Conservation (phyloP, 53 echinoderm and acorn worm species). For the Arbacia lixula region DNA sequence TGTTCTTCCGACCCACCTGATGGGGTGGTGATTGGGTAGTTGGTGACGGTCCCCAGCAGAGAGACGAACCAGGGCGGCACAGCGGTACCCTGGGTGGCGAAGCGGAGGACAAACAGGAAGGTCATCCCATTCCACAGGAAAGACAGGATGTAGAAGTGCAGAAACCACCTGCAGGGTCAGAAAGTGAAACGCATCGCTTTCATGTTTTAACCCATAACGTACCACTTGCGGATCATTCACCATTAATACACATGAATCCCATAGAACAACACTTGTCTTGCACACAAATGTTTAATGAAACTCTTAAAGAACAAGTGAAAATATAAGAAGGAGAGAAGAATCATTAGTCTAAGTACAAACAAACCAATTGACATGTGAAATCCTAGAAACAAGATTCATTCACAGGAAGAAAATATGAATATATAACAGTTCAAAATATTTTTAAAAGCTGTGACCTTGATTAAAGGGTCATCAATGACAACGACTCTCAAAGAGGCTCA, state of each 20-base stretch:
- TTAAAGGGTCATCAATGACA: too few species aligned
- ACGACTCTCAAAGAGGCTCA: too few species aligned
- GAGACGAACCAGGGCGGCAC: conserved; percentile 69
- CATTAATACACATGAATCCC: too few species aligned
- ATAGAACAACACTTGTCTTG: too few species aligned
- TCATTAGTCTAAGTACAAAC: not conserved
- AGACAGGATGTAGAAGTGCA: conserved; percentile 82
- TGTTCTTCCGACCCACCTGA: conserved; percentile 62
- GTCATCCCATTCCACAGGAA: conserved; percentile 79
- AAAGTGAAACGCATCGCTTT: not conserved
- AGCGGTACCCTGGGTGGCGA: conserved; percentile 51
- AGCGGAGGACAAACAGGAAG: conserved; percentile 50
- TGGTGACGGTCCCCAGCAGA: conserved; percentile 50
- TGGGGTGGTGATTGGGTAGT: conserved; percentile 66
- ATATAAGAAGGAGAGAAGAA: not conserved
- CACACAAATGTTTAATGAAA: not conserved
- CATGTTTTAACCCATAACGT: too few species aligned
- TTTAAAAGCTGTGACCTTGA: too few species aligned
- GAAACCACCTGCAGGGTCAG: conserved; percentile 73
- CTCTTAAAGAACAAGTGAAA: not conserved
- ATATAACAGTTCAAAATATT: too few species aligned
- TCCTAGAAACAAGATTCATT: too few species aligned
- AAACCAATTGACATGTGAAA: too few species aligned
- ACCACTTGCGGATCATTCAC: too few species aligned
- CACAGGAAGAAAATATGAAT: too few species aligned